Evolutionary conservation across 2,113 vertebrate species (phyloP).

Genomic region (Actenoides hombroni): DNA sequence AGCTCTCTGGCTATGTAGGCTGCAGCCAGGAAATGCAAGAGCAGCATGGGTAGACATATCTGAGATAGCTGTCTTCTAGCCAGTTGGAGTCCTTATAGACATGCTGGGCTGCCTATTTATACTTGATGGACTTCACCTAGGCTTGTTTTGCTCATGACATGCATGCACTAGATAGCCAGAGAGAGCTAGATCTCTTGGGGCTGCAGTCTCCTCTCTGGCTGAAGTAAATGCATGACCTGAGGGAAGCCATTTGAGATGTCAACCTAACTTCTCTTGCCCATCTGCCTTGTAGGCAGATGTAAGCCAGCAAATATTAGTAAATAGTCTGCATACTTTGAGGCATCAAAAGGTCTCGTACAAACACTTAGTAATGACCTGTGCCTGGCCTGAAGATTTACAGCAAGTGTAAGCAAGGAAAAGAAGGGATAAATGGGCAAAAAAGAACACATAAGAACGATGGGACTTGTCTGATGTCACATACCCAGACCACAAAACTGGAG

Average conservation of each 20-base stretch:
- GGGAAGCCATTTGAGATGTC: background rate
- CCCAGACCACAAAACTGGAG: background rate
- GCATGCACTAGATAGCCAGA: background rate
- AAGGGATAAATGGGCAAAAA: background rate
- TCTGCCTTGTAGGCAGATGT: background rate
- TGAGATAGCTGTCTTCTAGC: background rate
- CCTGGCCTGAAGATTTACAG: background rate
- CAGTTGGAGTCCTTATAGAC: background rate
- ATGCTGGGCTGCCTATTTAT: background rate
- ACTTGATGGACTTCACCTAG: background rate
- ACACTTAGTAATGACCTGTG: background rate
- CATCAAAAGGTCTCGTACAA: background rate
- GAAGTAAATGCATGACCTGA: background rate
- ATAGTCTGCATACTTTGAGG: background rate
- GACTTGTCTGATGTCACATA: background rate
- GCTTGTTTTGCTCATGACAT: background rate
- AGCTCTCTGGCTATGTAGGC: background rate
- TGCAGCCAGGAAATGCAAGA: background rate
- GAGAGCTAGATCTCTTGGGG: rapidly evolving
- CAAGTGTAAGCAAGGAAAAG: background rate
- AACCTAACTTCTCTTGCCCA: background rate
- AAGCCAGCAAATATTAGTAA: background rate
- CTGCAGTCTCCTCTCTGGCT: background rate
- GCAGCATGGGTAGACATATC: background rate
- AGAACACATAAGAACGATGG: background rate